Conservation (phyloP, 2,888 invertebrate species). For the Embidobia sp. region DNA sequence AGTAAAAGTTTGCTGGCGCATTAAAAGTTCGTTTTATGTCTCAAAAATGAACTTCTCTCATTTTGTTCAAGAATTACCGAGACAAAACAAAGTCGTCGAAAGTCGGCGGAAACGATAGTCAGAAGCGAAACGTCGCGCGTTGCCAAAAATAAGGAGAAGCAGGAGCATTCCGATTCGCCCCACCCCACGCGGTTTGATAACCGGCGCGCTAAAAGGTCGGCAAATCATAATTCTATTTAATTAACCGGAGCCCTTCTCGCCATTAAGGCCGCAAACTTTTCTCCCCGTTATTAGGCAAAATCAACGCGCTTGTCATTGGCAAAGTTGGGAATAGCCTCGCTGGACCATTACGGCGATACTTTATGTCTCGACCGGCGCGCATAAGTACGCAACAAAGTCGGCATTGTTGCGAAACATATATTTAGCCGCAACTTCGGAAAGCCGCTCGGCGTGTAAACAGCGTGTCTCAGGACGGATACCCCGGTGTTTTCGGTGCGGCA, state of each 20-base stretch:
- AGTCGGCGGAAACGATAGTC: too few species aligned
- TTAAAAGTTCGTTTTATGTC: too few species aligned
- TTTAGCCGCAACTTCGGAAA: conserved; percentile 47
- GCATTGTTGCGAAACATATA: conserved; percentile 56
- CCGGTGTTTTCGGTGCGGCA: conserved; percentile 26
- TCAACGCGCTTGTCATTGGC: conserved; percentile 42
- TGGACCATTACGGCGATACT: conserved; percentile 44
- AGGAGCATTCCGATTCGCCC: too few species aligned
- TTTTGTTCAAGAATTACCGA: too few species aligned
- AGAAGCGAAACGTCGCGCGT: too few species aligned
- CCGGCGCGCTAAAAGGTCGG: conserved; percentile 4
- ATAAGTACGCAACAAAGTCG: conserved; percentile 47
- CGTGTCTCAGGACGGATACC: conserved; percentile 47
- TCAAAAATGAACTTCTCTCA: too few species aligned
- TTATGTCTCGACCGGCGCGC: conserved; percentile 33
- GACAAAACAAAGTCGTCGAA: too few species aligned
- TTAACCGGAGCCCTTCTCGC: conserved; percentile 19
- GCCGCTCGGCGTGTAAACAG: conserved; percentile 56
- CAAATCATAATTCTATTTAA: conserved; percentile 32
- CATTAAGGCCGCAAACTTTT: conserved; percentile 25
- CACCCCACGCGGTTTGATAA: too few species aligned
- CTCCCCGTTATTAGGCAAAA: conserved; percentile 44
- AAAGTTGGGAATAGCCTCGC: conserved; percentile 42
- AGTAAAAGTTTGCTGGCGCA: too few species aligned
- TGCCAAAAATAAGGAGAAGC: too few species aligned